Evolutionary conservation across 2,797 vertebrate species (phyloP).

Genomic region (Allochrocebus solatus): DNA sequence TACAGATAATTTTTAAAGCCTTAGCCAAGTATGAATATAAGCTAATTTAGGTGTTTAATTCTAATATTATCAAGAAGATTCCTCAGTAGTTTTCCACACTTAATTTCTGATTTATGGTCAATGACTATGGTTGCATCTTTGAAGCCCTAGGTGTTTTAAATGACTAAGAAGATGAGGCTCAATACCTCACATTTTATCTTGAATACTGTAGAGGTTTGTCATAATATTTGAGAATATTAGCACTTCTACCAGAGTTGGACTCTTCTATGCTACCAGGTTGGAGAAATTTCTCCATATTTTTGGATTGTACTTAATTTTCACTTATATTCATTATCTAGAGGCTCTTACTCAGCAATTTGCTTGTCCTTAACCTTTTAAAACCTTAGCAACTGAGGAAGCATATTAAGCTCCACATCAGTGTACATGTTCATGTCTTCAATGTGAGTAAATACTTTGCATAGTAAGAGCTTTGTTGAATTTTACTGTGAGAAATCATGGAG

Average conservation of each 20-base stretch:
- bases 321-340: neutral
- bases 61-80: neutral
- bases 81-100: neutral
- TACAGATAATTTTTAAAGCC: neutral
- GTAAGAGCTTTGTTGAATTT: neutral
- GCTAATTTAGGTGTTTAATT: neutral
- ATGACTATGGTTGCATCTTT: neutral
- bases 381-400: neutral
- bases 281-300: neutral
- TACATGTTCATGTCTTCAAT: neutral
- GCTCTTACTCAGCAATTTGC: neutral
- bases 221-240: neutral
- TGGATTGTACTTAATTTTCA: neutral
- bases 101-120: neutral
- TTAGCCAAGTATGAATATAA: neutral
- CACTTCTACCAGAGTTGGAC: neutral
- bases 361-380: neutral
- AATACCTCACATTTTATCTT: neutral
- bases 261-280: neutral
- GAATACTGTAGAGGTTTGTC: neutral
- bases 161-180: neutral
- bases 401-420: neutral
- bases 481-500: neutral
- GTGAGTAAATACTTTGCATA: neutral
- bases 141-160: neutral